A percentile compares a stretch with the other conserved stretches of the same genome.
Evolutionary conservation across 1,140 invertebrate species (phyloP).

Genomic region (Dinoponera quadriceps): DNA sequence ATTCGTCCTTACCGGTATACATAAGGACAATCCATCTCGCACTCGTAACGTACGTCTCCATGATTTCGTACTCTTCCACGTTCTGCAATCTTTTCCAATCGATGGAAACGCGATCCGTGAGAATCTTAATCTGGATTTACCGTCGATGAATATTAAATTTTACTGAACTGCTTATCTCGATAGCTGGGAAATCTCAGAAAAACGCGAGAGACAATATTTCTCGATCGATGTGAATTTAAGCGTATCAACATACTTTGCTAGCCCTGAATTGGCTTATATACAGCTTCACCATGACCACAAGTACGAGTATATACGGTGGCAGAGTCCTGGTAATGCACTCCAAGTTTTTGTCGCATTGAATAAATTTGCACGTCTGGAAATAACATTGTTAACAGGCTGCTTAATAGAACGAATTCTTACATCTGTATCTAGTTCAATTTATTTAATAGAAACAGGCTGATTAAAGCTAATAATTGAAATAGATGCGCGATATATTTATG

Average conservation of each 20-base stretch:
- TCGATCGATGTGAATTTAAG: background rate
- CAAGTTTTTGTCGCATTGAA: background rate
- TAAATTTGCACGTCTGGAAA: background rate
- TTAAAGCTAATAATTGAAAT: too few species aligned
- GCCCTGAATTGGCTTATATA: background rate
- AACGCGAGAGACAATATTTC: too few species aligned
- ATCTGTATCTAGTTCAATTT: too few species aligned
- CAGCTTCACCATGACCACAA: background rate
- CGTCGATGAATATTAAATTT: background rate
- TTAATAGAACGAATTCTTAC: too few species aligned
- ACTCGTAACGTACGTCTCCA: background rate
- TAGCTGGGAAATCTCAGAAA: too few species aligned
- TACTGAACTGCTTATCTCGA: background rate
- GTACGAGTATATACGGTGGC: background rate
- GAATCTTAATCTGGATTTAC: conserved; percentile 3
- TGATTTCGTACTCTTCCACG: conserved; percentile 17
- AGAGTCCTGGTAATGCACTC: background rate
- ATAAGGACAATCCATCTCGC: background rate
- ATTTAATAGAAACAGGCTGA: too few species aligned
- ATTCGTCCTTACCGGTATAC: background rate
- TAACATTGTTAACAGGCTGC: background rate
- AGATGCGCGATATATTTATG: too few species aligned
- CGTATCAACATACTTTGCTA: background rate
- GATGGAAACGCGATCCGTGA: background rate
- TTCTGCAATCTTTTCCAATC: background rate